Conservation (phyloP, 2,888 invertebrate genomes). For the Acrobasis suavella region DNA sequence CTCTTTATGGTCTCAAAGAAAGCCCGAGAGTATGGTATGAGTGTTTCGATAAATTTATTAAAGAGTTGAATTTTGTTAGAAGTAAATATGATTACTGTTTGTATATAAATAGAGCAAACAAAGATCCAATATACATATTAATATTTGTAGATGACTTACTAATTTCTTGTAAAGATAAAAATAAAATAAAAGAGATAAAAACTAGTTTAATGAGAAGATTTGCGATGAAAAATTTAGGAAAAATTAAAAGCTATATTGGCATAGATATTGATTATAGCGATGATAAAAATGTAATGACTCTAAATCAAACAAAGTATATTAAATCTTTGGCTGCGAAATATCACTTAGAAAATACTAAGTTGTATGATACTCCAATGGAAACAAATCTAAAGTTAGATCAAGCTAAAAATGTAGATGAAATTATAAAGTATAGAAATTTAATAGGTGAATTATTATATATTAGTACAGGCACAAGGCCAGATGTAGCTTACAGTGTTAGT, state of each 20-base stretch:
- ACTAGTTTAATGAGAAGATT: conserved; percentile 34
- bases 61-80: not conserved
- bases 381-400: conserved; percentile 35
- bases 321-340: conserved; percentile 36
- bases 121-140: no score
- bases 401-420: conserved; percentile 32
- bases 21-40: not conserved
- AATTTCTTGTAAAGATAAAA: not conserved
- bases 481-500: conserved; percentile 45
- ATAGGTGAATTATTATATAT: conserved; percentile 44
- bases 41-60: not conserved
- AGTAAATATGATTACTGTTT: not conserved
- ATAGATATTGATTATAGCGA: conserved; percentile 45
- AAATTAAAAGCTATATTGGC: conserved; percentile 44
- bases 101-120: not conserved
- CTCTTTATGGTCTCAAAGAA: conserved; percentile 34
- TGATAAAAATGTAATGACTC: conserved; percentile 34
- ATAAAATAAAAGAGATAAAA: not conserved
- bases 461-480: conserved; percentile 45
- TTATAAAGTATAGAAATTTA: conserved; percentile 41
- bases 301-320: conserved; percentile 38
- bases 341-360: conserved; percentile 38
- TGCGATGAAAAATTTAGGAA: conserved; percentile 43
- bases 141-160: not conserved
- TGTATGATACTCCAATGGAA: conserved; percentile 39